Evolutionary conservation across 2,888 invertebrate species (phyloP), one percentile per base, ranked within the genome.

Genomic region (Aphidoletes aphidimyza): DNA sequence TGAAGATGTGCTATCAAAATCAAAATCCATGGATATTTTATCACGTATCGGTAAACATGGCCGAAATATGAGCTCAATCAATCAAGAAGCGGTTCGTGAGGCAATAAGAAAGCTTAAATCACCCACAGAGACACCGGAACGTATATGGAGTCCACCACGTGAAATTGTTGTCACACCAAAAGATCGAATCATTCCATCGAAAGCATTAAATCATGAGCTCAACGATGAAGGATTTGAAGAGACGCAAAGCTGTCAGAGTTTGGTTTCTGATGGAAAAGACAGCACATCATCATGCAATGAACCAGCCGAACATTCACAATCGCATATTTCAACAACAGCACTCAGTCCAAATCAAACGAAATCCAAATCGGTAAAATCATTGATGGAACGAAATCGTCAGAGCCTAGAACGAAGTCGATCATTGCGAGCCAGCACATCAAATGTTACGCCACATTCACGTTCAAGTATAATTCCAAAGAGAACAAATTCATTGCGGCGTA

Each of bases 211-310:
- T 69, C 8, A 87, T 89, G 96, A 96, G 87, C 89, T 94, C 81
- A 95, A 96, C 88, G 97, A 97, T 88, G 96, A 97, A 91, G 96
- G 97, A 11, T 97, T 97, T 88, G 96, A 97, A 89, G 97, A 97
- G 90, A 96, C 96, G 0, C 96, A 96, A 88, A 81, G 81, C n/a
- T 69, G 69, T 30, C 69, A 69, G 14, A 96, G 96, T 88, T 91
- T 96, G 84, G 95, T 96, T 87, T 96, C 96, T 0, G 96, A 96
- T 88, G 96, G 95, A 78, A 90, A 90, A 84, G 90, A 90, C 54
- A 90, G 89, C 86, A 95, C 95, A 0, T 95, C 95, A 0, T 95
- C 95, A 0, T 94, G 94, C 87, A 95, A 94, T 87, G 93, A 93
- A 0, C 93, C 93, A 86, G 93, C 92, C 78, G 91, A 91, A 81